A percentile compares a stretch with the other conserved stretches of the same genome.
Evolutionary conservation across 2,797 vertebrate species (phyloP).

Genomic region (Tarsius wallacei): DNA sequence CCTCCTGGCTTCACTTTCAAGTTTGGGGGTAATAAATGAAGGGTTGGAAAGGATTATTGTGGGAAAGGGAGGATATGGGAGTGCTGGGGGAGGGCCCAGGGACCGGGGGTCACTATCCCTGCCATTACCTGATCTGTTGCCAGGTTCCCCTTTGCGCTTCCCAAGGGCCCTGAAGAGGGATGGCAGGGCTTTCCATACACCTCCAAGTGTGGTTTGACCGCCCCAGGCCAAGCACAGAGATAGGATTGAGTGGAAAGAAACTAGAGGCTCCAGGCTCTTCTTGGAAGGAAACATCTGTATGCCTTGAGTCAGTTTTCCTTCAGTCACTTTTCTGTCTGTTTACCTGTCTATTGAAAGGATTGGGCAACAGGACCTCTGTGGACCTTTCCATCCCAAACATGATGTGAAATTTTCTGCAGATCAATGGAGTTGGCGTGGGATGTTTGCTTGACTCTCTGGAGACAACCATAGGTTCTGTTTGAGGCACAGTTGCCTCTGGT

Average conservation of each 20-base stretch:
- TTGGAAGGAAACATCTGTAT: neutral
- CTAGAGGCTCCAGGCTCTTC: neutral
- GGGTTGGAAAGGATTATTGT: conserved; percentile 5
- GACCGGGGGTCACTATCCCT: neutral
- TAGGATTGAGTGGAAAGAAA: neutral
- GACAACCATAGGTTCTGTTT: neutral
- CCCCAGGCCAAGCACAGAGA: neutral
- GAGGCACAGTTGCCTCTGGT: neutral
- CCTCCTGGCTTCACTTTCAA: conserved; percentile 45
- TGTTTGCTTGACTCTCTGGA: neutral
- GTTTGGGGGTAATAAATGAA: neutral
- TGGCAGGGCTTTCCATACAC: neutral
- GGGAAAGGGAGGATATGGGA: neutral
- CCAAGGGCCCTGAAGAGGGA: neutral
- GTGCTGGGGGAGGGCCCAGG: neutral
- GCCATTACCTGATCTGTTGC: neutral
- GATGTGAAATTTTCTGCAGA: neutral
- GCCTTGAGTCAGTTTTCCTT: neutral
- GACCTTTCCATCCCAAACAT: neutral
- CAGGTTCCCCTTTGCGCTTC: neutral
- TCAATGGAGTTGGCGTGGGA: neutral
- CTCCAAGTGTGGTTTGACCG: neutral
- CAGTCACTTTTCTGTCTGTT: neutral
- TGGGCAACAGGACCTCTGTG: neutral
- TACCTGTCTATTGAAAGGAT: neutral